Conservation (phyloP, 2,113 vertebrate genomes). For the Clarias macrocephalus region DNA sequence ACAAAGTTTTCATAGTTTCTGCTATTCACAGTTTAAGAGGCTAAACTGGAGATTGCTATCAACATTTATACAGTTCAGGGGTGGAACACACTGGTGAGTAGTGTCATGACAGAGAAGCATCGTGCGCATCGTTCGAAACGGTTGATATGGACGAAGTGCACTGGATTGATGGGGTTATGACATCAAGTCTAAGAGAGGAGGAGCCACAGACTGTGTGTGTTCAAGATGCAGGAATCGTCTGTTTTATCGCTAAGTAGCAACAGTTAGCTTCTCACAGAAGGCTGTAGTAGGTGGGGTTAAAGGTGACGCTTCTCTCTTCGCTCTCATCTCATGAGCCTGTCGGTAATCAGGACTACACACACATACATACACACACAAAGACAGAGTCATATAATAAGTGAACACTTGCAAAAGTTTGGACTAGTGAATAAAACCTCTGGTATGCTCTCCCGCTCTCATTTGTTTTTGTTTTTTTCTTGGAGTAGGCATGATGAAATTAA, state of each 20-base stretch:
- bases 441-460: not conserved
- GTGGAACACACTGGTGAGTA: not conserved
- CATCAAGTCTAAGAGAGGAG: conserved; percentile 15
- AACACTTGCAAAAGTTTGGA: not conserved
- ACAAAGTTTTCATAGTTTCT: not conserved
- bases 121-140: not conserved
- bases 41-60: conserved; percentile 40
- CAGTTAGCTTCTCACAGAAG: conserved; percentile 53
- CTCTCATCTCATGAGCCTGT: conserved; percentile 50
- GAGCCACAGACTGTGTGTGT: not conserved
- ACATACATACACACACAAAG: conserved; percentile 23
- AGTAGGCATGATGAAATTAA: not conserved
- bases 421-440: not conserved
- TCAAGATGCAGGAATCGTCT: not conserved
- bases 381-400: not conserved
- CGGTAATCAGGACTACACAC: conserved; percentile 71
- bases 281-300: conserved; percentile 50
- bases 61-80: conserved; percentile 32
- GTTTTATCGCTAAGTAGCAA: conserved; percentile 30
- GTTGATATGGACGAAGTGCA: not conserved
- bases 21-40: conserved; percentile 28
- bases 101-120: not conserved
- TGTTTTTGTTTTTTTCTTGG: no score
- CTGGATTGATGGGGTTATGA: not conserved
- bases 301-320: conserved; percentile 46